phyloP scores from a whole-genome alignment of 2,797 vertebrate genomes.

The Diglossa cyanea region DNA sequence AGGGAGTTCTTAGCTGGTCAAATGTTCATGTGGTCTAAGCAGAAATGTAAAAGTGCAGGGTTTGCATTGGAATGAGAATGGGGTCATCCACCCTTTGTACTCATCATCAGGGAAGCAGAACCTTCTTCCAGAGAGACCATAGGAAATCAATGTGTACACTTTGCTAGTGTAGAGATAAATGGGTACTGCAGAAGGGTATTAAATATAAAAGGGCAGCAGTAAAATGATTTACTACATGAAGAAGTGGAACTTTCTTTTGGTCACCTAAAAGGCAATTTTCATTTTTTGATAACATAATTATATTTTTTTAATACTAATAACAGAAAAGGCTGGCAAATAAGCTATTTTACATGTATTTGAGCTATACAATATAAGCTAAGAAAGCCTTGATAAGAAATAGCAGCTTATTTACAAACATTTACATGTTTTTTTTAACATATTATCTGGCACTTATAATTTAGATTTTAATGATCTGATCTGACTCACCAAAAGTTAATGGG shows the following conservation, averaged over 20 bases:
- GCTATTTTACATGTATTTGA: neutral
- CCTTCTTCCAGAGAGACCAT: slow-evolving; percentile 85
- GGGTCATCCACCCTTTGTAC: slow-evolving; percentile 89
- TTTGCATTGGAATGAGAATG: slow-evolving; percentile 78
- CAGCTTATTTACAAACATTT: neutral
- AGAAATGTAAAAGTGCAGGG: slow-evolving; percentile 78
- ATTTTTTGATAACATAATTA: slow-evolving; percentile 42
- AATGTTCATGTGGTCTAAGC: slow-evolving; percentile 54
- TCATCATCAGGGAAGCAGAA: slow-evolving; percentile 84
- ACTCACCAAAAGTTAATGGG: slow-evolving; percentile 24
- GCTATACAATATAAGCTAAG: neutral
- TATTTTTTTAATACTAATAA: slow-evolving; percentile 6
- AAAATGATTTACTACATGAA: slow-evolving; percentile 70
- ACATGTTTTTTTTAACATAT: neutral
- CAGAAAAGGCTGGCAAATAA: neutral
- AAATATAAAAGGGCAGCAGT: slow-evolving; percentile 77
- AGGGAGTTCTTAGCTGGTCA: slow-evolving; percentile 54
- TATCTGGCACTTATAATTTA: neutral
- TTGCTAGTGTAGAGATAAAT: slow-evolving; percentile 79
- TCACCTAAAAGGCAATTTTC: slow-evolving; percentile 69
- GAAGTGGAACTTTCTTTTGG: slow-evolving; percentile 65
- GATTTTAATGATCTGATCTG: neutral
- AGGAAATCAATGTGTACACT: slow-evolving; percentile 91
- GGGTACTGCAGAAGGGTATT: slow-evolving; percentile 71
- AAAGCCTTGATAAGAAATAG: slow-evolving; percentile 1